phyloP scores from a whole-genome alignment of 2,888 invertebrate genomes.

The Eurois occulta region DNA sequence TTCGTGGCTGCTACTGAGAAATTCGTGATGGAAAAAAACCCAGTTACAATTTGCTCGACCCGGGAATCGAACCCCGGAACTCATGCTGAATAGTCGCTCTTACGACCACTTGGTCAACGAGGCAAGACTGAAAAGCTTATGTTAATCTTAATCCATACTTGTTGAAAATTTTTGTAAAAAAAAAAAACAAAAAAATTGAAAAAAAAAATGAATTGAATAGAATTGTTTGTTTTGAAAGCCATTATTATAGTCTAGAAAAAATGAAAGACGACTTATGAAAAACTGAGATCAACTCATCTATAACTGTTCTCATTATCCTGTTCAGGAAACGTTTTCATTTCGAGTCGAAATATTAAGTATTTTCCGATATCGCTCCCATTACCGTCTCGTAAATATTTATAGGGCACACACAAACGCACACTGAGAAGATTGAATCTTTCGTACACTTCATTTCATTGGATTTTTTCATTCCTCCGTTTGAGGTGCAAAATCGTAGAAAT shows the following conservation, averaged over 20 bases:
- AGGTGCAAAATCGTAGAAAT: conserved; percentile 57
- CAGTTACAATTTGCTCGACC: too few species aligned
- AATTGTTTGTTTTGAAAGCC: not conserved
- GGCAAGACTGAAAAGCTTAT: too few species aligned
- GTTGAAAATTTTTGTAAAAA: too few species aligned
- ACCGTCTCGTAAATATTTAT: conserved; percentile 81
- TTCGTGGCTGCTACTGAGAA: too few species aligned
- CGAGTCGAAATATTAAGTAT: conserved; percentile 61
- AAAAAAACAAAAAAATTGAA: too few species aligned
- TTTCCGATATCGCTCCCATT: conserved; percentile 67
- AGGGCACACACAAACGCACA: conserved; percentile 58
- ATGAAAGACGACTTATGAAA: not conserved
- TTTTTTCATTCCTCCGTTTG: conserved; percentile 62
- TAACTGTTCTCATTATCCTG: conserved; percentile 3
- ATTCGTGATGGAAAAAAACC: too few species aligned
- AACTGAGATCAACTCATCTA: not conserved
- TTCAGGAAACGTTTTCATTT: conserved; percentile 42
- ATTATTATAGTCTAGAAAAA: not conserved
- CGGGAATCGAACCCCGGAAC: not conserved
- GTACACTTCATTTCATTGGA: conserved; percentile 67
- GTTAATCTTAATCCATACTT: too few species aligned
- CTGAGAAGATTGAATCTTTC: conserved; percentile 74
- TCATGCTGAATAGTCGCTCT: not conserved
- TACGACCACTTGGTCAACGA: not conserved
- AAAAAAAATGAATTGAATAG: too few species aligned